A percentile compares a stretch with the other conserved stretches of the same genome.
Evolutionary conservation across 2,888 invertebrate genomes (phyloP).

Genomic region (Microctonus aethiopoides): DNA sequence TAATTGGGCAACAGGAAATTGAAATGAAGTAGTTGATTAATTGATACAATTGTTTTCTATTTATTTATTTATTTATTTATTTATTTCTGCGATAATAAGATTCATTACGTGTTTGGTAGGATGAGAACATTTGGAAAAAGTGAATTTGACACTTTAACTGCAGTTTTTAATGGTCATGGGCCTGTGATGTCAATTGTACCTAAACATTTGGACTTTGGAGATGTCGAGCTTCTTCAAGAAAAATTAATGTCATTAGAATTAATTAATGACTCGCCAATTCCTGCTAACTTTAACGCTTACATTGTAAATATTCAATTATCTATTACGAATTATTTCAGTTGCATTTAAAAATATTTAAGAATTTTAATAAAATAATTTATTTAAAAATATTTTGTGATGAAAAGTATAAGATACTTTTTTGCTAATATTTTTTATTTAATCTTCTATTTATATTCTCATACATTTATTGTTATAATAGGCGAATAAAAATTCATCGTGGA

Average conservation of each 20-base stretch:
- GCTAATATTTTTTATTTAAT: not conserved
- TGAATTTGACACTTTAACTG: slow-evolving; percentile 43
- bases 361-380: no score
- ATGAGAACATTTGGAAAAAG: slow-evolving; percentile 66
- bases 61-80: not conserved
- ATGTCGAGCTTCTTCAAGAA: slow-evolving; percentile 71
- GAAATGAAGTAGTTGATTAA: slow-evolving; percentile 42
- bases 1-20: slow-evolving; percentile 67
- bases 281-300: slow-evolving; percentile 70
- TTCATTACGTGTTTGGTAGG: slow-evolving; percentile 39
- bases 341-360: no score
- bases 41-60: slow-evolving; percentile 32
- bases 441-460: not conserved
- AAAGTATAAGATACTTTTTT: no score
- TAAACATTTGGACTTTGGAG: slow-evolving; percentile 73
- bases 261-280: slow-evolving; percentile 78
- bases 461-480: slow-evolving; percentile 36
- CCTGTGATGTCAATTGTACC: slow-evolving; percentile 76
- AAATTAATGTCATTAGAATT: slow-evolving; percentile 70
- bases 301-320: slow-evolving; percentile 55
- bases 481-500: slow-evolving; percentile 47
- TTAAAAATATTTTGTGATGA: no score
- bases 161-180: slow-evolving; percentile 73
- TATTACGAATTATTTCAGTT: no score
- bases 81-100: not conserved